Evolutionary conservation across 2,797 vertebrate genomes (phyloP).

Genomic region (Brachyrhaphis roseni): DNA sequence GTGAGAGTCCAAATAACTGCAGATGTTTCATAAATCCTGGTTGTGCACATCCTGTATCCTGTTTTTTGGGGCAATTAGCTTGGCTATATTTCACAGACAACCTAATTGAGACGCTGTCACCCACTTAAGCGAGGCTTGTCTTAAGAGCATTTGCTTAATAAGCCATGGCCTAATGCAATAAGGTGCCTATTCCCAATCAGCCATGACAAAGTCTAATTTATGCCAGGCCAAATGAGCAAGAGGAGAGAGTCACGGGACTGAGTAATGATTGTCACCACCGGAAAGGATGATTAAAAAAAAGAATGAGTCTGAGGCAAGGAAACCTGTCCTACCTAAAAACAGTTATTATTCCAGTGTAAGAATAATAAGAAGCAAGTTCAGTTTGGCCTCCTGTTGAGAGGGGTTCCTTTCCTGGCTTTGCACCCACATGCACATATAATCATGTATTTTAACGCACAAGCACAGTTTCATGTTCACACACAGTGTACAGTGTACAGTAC

Average conservation of each 20-base stretch:
- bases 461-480: slow-evolving; percentile 53
- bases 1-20: slow-evolving; percentile 37
- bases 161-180: slow-evolving; percentile 84
- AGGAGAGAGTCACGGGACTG: slow-evolving; percentile 55
- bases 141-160: slow-evolving; percentile 85
- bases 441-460: slow-evolving; percentile 50
- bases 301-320: slow-evolving; percentile 21
- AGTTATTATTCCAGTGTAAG: slow-evolving; percentile 28
- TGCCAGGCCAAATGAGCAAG: slow-evolving; percentile 67
- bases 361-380: slow-evolving; percentile 46
- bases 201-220: slow-evolving; percentile 83
- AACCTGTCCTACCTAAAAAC: slow-evolving; percentile 28
- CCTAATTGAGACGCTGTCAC: slow-evolving; percentile 83
- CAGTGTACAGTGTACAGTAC: slow-evolving; percentile 61
- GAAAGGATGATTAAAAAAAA: slow-evolving; percentile 49
- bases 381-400: slow-evolving; percentile 41
- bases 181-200: slow-evolving; percentile 84
- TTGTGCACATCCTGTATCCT: slow-evolving; percentile 40
- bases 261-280: slow-evolving; percentile 51
- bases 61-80: slow-evolving; percentile 73
- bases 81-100: slow-evolving; percentile 74
- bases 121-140: slow-evolving; percentile 83
- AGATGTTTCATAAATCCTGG: slow-evolving; percentile 40
- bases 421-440: slow-evolving; percentile 32
- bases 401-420: slow-evolving; percentile 28